Evolutionary conservation across 2,113 vertebrate species (phyloP), one percentile per base, ranked within the genome.

Genomic region (Clarias batrachus): DNA sequence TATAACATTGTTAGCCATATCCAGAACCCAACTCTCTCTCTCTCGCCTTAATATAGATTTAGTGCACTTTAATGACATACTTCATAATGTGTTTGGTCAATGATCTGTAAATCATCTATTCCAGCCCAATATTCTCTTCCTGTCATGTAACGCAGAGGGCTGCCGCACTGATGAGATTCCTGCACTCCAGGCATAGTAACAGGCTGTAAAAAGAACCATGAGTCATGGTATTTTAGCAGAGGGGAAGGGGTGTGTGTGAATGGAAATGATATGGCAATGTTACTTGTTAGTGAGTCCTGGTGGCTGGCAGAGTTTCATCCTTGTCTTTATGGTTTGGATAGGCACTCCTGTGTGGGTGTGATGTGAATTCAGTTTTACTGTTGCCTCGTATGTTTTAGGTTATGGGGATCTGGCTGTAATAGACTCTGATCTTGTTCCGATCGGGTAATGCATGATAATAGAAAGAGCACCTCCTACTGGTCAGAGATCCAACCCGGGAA

Each of bases 391-490:
- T 56, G 81, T 62, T 82, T 83, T 83, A 25, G 4, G 27, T 83
- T 77, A 56, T 33, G 41, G 30, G 73, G 60, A 56, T 78, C 66
- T 21, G 33, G 33, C 33, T 37, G 16, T 7, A 70, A 60, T 25
- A 80, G 11, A 73, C 25, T n/a, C 17, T 82, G 37, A 77, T 76
- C n/a, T 77, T 89, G 62, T 41, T 25, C 37, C 7, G 54, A 16
- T 52, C 1, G 30, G 54, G 25, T 57, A 83, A 56, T 37, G 59
- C 25, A 25, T 83, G 25, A 33, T 84, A 86, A 85, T 71, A 82
- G 88, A 91, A 93, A 90, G 86, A 91, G 91, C 91, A 81, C 90
- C 90, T 88, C 92, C 92, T 94, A 54, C 93, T 94, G 93, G 91
- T 84, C 19, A 91, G 63, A 70, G 3, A 86, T 52, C 41, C 66